A percentile compares a stretch with the other conserved stretches of the same genome.
phyloP scores from a whole-genome alignment of 2,113 vertebrate species.

The Otis tarda region DNA sequence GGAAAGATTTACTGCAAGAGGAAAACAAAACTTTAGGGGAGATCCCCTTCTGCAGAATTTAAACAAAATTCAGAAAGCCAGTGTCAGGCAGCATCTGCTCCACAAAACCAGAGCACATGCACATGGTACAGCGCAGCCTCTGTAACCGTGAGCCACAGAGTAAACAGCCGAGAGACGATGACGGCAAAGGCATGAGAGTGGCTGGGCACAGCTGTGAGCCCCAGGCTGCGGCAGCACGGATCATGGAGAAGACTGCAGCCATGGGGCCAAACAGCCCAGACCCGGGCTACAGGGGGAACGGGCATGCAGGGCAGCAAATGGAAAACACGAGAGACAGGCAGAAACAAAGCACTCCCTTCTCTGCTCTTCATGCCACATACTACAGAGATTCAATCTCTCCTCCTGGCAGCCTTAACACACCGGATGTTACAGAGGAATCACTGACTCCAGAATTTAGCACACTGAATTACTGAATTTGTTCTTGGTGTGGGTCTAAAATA shows the following conservation, averaged over 20 bases:
- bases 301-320: not conserved
- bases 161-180: not conserved
- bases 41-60: not conserved
- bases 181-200: accelerated
- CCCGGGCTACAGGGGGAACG: accelerated
- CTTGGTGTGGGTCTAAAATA: not conserved
- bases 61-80: not conserved
- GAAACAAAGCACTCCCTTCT: accelerated
- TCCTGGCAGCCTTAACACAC: not conserved
- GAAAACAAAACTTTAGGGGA: not conserved
- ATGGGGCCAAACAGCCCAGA: not conserved
- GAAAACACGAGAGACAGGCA: accelerated
- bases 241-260: accelerated
- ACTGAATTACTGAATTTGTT: not conserved
- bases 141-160: not conserved
- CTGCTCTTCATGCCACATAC: accelerated
- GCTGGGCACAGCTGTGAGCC: not conserved
- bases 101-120: not conserved
- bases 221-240: accelerated
- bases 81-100: not conserved
- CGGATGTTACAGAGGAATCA: accelerated
- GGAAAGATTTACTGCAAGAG: not conserved
- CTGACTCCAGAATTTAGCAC: not conserved
- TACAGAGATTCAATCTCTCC: accelerated
- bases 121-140: accelerated